phyloP scores from a whole-genome alignment of 2,113 vertebrate species.

The Catharus fuscescens region DNA sequence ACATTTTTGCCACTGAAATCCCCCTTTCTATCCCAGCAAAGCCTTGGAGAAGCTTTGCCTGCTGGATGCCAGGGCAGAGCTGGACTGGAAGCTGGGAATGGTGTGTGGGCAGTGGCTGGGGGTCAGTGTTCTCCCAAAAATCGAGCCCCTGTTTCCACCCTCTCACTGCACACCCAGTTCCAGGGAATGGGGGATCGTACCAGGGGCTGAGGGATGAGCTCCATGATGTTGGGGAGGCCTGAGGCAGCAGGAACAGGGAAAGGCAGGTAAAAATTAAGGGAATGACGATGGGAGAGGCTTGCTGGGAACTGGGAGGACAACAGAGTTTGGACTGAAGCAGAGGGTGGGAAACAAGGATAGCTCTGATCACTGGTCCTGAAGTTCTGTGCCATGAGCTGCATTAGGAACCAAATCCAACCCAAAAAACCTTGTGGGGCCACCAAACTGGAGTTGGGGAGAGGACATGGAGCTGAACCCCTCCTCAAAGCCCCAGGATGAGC shows the following conservation, averaged over 20 bases:
- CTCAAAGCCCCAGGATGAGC: accelerated
- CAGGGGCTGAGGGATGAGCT: not conserved
- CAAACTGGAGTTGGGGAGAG: not conserved
- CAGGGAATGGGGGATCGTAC: not conserved
- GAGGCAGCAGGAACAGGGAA: not conserved
- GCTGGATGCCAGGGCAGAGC: not conserved
- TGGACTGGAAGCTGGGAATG: not conserved
- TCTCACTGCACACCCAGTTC: accelerated
- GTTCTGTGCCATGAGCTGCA: not conserved
- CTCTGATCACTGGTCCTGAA: not conserved
- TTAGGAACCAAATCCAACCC: not conserved
- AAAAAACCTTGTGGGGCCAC: not conserved
- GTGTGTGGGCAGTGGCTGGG: accelerated
- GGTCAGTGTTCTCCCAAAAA: not conserved
- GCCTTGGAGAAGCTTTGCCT: not conserved
- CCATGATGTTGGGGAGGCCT: not conserved
- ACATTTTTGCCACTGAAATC: not conserved
- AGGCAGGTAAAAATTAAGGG: not conserved
- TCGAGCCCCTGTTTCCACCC: not conserved
- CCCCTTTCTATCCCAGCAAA: not conserved
- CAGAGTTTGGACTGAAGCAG: accelerated
- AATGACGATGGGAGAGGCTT: not conserved
- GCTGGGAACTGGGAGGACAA: not conserved
- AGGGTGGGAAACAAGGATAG: not conserved
- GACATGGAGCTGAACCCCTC: not conserved